A percentile compares a stretch with the other conserved stretches of the same genome.
phyloP scores from a whole-genome alignment of 2,797 vertebrate genomes.

The Dendrocincla fuliginosa region DNA sequence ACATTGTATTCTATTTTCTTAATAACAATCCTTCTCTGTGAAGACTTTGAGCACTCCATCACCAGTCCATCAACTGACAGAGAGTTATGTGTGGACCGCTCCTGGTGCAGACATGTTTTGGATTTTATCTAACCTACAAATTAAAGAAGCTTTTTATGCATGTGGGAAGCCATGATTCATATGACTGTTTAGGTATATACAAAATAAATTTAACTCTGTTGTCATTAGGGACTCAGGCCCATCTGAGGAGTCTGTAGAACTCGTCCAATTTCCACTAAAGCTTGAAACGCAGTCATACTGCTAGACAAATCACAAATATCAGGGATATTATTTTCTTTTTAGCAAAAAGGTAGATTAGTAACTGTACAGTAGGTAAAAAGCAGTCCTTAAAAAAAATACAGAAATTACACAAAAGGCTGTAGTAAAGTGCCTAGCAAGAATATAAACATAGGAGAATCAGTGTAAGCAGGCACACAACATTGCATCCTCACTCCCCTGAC shows the following conservation, averaged over 20 bases:
- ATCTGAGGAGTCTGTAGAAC: neutral
- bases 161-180: neutral
- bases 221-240: neutral
- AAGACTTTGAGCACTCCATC: neutral
- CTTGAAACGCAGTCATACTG: neutral
- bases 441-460: slow-evolving; percentile 29
- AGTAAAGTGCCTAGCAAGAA: slow-evolving; percentile 60
- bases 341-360: slow-evolving; percentile 48
- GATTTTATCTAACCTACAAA: neutral
- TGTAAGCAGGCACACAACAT: neutral
- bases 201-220: slow-evolving; percentile 35
- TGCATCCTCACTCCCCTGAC: neutral
- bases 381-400: slow-evolving; percentile 47
- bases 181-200: neutral
- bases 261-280: neutral
- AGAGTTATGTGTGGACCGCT: neutral
- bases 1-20: neutral
- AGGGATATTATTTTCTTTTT: neutral
- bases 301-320: neutral
- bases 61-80: neutral
- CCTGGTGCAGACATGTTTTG: neutral
- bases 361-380: slow-evolving; percentile 63
- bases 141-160: neutral
- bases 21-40: neutral
- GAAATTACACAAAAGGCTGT: slow-evolving; percentile 29